Evolutionary conservation across 2,113 vertebrate species (phyloP).

Genomic region (Myotis davidii): DNA sequence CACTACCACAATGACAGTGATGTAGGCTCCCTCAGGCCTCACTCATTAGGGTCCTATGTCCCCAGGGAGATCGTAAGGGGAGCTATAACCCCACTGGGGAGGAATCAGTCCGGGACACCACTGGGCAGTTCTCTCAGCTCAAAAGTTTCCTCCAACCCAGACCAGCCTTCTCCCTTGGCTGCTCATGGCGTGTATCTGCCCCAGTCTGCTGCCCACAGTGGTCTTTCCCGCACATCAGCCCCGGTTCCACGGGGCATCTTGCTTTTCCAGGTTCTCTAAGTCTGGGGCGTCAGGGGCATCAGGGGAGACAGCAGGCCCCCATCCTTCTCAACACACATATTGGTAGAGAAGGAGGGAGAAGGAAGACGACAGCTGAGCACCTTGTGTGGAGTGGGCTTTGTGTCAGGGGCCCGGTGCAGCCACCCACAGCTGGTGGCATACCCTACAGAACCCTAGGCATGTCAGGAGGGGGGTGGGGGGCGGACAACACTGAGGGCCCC

Average conservation of each 20-base stretch:
- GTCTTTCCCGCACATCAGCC: not conserved
- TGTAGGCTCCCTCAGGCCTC: not conserved
- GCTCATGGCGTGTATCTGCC: not conserved
- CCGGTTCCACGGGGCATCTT: not conserved
- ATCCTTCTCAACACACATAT: not conserved
- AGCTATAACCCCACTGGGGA: not conserved
- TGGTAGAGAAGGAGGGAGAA: not conserved
- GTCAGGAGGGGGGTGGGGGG: too few species aligned
- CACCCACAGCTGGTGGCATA: not conserved
- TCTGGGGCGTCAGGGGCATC: not conserved
- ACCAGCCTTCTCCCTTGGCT: not conserved
- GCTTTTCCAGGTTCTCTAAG: not conserved
- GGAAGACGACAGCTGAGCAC: not conserved
- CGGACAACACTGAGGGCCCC: not conserved
- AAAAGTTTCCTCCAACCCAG: not conserved
- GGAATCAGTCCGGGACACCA: accelerated
- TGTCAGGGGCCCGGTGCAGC: not conserved
- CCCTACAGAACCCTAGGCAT: not conserved
- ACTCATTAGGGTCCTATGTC: not conserved
- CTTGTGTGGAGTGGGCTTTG: accelerated
- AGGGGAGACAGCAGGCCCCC: not conserved
- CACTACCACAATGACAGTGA: not conserved
- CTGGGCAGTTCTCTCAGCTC: not conserved
- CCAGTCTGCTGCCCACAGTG: not conserved
- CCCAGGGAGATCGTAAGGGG: not conserved